These are phyloP conservation scores for Hypotaenidia philippensis DNA, from an alignment of 2,797 vertebrate genomes.

Conservation along the genomic window DNA sequence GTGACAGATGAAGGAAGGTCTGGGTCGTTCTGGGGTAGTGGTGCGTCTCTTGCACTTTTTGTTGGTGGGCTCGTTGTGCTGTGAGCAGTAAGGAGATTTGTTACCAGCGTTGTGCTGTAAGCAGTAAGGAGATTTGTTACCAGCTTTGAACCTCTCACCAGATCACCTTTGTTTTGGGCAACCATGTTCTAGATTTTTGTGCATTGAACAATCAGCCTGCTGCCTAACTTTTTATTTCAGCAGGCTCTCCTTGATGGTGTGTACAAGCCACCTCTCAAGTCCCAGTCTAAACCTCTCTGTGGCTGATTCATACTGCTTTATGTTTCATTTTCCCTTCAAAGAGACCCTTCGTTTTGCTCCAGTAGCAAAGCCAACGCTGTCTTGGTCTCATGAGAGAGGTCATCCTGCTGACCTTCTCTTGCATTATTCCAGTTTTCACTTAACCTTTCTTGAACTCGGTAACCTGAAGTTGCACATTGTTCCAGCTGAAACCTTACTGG, in stretches of 20 bases:
- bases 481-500: neutral
- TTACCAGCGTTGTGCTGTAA: neutral
- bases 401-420: neutral
- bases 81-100: neutral
- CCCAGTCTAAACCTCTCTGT: neutral
- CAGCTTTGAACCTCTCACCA: neutral
- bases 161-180: neutral
- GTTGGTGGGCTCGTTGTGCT: neutral
- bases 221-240: neutral
- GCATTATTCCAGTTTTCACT: neutral
- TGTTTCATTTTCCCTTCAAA: neutral
- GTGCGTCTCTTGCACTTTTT: neutral
- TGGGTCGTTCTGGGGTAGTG: neutral
- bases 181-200: neutral
- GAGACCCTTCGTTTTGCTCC: neutral
- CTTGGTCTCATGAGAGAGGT: slow-evolving; percentile 20
- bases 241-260: neutral
- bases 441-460: slow-evolving; percentile 25
- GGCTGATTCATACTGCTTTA: neutral
- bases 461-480: neutral
- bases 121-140: neutral
- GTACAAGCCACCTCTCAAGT: neutral
- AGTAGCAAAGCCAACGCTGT: neutral
- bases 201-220: neutral
- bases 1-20: neutral